These are phyloP conservation scores for Unio delphinus DNA, from an alignment of 2,888 invertebrate genomes.

Conservation along the genomic window DNA sequence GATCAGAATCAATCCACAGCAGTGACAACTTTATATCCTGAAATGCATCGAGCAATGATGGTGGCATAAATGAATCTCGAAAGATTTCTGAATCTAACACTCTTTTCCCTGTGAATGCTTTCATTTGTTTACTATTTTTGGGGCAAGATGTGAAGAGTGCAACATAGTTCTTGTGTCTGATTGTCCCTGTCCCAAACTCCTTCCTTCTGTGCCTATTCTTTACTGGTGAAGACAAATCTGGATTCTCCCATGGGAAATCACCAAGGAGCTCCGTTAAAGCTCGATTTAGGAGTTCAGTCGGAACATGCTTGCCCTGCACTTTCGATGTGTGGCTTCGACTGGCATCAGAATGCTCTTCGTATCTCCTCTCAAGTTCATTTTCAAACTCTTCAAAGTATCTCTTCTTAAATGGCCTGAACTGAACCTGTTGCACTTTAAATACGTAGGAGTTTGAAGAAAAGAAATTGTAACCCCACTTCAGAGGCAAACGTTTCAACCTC, in stretches of 20 bases:
- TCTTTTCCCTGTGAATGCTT: slow-evolving; percentile 53
- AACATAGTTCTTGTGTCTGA: slow-evolving; percentile 32
- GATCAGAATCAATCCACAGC: slow-evolving; percentile 53
- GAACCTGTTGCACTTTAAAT: slow-evolving; percentile 36
- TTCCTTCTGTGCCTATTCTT: slow-evolving; percentile 30
- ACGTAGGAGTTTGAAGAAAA: slow-evolving; percentile 39
- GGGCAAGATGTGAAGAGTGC: slow-evolving; percentile 54
- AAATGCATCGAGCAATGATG: slow-evolving; percentile 45
- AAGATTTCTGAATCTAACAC: slow-evolving; percentile 59
- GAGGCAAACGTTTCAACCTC: slow-evolving; percentile 19
- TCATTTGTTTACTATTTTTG: slow-evolving; percentile 29
- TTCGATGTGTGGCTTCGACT: slow-evolving; percentile 2
- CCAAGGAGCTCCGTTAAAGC: slow-evolving; percentile 55
- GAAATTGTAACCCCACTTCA: slow-evolving; percentile 61
- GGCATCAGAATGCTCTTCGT: slow-evolving; percentile 15
- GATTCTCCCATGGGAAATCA: slow-evolving; percentile 61
- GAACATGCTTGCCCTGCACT: slow-evolving; percentile 14
- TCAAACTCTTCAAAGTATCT: slow-evolving; percentile 61
- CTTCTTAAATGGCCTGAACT: slow-evolving; percentile 49
- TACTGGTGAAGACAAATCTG: slow-evolving; percentile 55
- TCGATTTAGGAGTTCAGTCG: slow-evolving; percentile 37
- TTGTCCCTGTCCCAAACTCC: background rate
- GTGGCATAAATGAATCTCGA: slow-evolving; percentile 54
- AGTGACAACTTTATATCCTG: slow-evolving; percentile 41
- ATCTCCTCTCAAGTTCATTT: slow-evolving; percentile 39